Evolutionary conservation across 2,888 invertebrate genomes (phyloP), one percentile per base, ranked within the genome.

Genomic region (Drosophila prolongata): DNA sequence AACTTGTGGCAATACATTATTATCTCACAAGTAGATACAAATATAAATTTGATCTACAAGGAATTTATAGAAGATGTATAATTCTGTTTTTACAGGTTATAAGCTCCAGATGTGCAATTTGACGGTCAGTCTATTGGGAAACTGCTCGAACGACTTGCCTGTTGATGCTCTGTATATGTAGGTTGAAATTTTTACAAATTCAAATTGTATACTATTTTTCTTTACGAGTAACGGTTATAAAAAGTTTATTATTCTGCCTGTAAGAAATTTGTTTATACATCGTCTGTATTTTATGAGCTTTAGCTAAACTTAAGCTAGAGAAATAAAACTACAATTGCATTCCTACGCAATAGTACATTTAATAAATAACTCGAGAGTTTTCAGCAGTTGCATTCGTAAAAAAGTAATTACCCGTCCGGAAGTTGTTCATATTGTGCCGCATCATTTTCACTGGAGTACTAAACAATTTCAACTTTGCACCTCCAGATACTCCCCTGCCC

Each of bases 381-480:
- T 6, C 16, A 16, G 16, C 16, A 16, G 16, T 16, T 16, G 16
- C 16, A 16, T 16, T 16, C 50, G 14, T 30, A 14, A 19, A 61
- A 47, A 38, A 14, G 3, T 24, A 59, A 54, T 59, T 38, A 19
- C 38, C 30, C 13, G 3, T 10, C 19, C 10, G 24, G n/a, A 47
- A 38, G 24, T 27, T 37, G 6, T 11, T 37, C 30, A 35, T 49
- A 59, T 49, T 37, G 24, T 59, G 11, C 35, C 19, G 24, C 35
- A 38, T n/a, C 59, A 35, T 24, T 42, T 58, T 59, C 46, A 16
- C 24, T 1, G 30, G n/a, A 9, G 2, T 11, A 27, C 34, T 34
- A 5, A 50, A 54, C 6, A 27, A 47, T 42, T 40, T 35, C 14
- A 47, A 14, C 16, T 47, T 54, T 47, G 47, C 40, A 66, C 64